Evolutionary conservation across 1,140 invertebrate species (phyloP), one percentile per base, ranked within the genome.

Genomic region (Condylostylus longicornis): DNA sequence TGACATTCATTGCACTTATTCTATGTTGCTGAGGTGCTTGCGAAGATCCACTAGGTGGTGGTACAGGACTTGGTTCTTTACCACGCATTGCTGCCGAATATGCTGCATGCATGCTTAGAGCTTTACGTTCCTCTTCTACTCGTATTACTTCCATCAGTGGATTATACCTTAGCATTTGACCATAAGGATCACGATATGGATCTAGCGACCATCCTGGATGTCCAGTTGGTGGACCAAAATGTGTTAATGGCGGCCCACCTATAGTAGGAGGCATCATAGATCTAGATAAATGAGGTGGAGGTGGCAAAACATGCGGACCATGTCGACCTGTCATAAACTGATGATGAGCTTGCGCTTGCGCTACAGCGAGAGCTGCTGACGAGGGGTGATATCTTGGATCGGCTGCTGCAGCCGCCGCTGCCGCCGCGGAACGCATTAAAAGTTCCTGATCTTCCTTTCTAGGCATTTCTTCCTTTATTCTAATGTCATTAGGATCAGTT

Each of bases 81-180:
- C 57, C 58, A 3, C 70, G 54, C 10, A 72, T 45, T 2, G 67
- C 66, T 3, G 67, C 65, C 9, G 66, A 66, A 48, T 69, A 67
- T 14, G 66, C 66, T 13, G 73, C 70, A 52, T 78, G 80, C 4
- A 74, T 69, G 39, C 67, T 75, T 44, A 78, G 72, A 32, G 82
- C 66, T 2, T 75, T 72, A 31, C 78, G 68, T 52, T 82, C 78
- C 42, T 81, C 78, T 46, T 84, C 78, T 7, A 70, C 74, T 8
- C 75, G 66, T 38, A 75, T 71, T 8, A 76, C 76, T 41, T 79
- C 77, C 64, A 82, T 74, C 20, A 82, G 59, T 2, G 77, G 76
- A 53, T 75, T 79, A 50, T 78, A 81, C 5, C 74, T 69, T 47
- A 77, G 58, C 12, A 79, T 64, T 14, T 74, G 72, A 47, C 76